Evolutionary conservation across 2,888 invertebrate species (phyloP), one percentile per base, ranked within the genome.

Genomic region (Ischnus inquisitorius): DNA sequence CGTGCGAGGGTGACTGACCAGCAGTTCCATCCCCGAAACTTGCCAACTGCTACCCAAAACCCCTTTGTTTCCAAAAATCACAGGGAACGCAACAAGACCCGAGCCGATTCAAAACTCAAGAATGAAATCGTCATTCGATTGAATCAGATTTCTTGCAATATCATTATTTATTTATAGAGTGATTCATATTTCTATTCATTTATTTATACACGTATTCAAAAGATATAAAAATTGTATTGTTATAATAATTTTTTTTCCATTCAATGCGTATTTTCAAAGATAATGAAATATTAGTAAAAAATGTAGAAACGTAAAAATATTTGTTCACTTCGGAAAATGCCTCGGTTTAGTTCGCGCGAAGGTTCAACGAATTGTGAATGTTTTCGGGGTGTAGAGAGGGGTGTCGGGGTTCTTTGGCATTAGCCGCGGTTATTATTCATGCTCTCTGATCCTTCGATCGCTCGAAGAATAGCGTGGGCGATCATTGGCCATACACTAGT

Each of bases 371-470:
- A 60, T 60, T 46, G 46, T 48, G 6, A 10, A 34, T 28, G 14
- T 25, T 48, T 14, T 57, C 43, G 22, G 82, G 16, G 41, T 34
- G 8, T 34, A 34, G 34, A 2, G 5, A 34, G 34, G 34, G 6
- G 34, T 4, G 34, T 2, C 5, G 34, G n/a, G 65, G 46, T 43
- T 77, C 67, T 60, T 77, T 39, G 39, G 72, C 28, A 82, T 82
- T 72, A 77, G 82, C 64, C 43, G 67, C 51, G 67, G n/a, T 86
- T 88, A 90, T 90, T 90, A 90, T 90, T 89, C 90, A 88, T 86
- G 87, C 78, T 79, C 82, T 77, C 84, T 65, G 85, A 86, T 83
- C 68, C 76, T 83, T 65, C 86, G 87, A 88, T 87, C 87, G 87
- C 85, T 88, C 87, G 87, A 87, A 86, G 79, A 83, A 57, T 48